Evolutionary conservation across 2,113 vertebrate genomes (phyloP).

Genomic region (Eupsittula cactorum): DNA sequence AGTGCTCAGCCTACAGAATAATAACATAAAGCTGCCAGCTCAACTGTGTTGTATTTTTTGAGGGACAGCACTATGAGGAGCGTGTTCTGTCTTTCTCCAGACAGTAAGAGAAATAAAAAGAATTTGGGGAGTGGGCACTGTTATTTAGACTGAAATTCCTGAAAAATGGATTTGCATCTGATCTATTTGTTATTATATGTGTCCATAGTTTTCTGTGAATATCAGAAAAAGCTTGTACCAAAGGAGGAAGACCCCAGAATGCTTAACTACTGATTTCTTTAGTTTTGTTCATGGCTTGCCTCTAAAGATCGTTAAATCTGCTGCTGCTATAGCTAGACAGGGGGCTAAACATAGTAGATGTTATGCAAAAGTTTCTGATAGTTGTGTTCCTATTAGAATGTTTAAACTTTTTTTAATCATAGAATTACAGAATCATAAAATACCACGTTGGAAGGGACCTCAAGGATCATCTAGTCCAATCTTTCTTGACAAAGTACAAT

Average conservation of each 20-base stretch:
- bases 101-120: background rate
- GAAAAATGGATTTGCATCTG: background rate
- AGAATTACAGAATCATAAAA: background rate
- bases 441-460: background rate
- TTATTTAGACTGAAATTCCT: background rate
- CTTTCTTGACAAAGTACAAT: background rate
- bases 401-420: background rate
- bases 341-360: background rate
- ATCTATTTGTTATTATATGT: background rate
- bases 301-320: background rate
- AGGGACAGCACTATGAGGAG: fast-evolving
- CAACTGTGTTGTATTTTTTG: fast-evolving
- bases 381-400: background rate
- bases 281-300: background rate
- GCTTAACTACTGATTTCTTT: background rate
- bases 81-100: background rate
- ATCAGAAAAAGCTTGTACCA: background rate
- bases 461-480: background rate
- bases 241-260: background rate
- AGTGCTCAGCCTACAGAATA: background rate
- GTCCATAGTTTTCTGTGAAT: background rate
- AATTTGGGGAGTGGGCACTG: background rate
- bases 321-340: background rate
- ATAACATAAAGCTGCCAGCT: fast-evolving
- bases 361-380: background rate